Base-by-base conservation (phyloP, 2,888 invertebrate species). In the Caenorhabditis drosophilae region DNA sequence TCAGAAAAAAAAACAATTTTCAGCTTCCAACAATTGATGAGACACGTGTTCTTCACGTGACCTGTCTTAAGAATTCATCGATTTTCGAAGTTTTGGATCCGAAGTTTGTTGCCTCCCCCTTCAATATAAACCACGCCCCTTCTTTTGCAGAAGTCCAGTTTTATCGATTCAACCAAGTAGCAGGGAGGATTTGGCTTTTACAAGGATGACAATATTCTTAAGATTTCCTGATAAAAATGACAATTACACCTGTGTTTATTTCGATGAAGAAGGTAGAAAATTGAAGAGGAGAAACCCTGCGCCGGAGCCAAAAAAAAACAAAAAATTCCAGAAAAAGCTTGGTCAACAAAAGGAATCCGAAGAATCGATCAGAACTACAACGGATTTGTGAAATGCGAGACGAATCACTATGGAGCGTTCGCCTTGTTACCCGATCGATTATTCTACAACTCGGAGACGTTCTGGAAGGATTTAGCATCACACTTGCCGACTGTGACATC, bases 241-340 rank as follows among this genome's bases (percentile, higher is more conserved):
- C 26, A 79, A 78, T 54, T 79, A 78, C 57, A 81, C 80, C 0
- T 81, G 82, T 59, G 80, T 80, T 18, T 71, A 60, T 44, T 81
- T 71, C 45, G 80, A 82, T 54, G 69, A 74, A 20, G 62, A 71
- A 31, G n/a, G n/a, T n/a, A 67, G 75, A n/a, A n/a, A n/a, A n/a
- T n/a, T n/a, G n/a, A n/a, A n/a, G n/a, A n/a, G n/a, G 70, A n/a
- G n/a, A n/a, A n/a, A n/a, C n/a, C n/a, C 18, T 42, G 15, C 15
- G 15, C 18, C 18, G 15, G 15, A 15, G 18, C 11, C 9, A 15
- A 15, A n/a, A n/a, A 18, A 27, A 60, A n/a, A n/a, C n/a, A n/a
- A n/a, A n/a, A n/a, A n/a, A n/a, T n/a, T n/a, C n/a, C n/a, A n/a
- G 77, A 71, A 50, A 64, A 67, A 36, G 75, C 72, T 7, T 81